Base-by-base conservation (phyloP, 2,888 invertebrate genomes). In the Troglohyphantes excavatus region DNA sequence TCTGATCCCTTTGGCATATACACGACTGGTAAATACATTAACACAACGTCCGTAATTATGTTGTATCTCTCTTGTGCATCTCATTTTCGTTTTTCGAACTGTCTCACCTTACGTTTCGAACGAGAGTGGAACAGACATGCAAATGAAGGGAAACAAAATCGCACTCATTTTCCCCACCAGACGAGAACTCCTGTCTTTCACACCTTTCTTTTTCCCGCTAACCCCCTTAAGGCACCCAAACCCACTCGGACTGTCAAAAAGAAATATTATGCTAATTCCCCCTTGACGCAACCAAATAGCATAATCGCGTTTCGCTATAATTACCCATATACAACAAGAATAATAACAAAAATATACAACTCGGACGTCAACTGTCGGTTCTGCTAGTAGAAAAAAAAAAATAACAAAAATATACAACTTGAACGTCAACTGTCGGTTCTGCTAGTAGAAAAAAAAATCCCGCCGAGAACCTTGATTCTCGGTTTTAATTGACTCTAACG, bases 401-500 rank as follows among this genome's bases (percentile, higher is more conserved):
- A 53, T n/a, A 67, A 13, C 27, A 26, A 61, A 61, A 67, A 17
- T n/a, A 17, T 9, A 26, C 19, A 23, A 67, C 21, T 67, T 26
- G 29, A 7, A 17, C 19, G 21, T 61, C 26, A 67, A n/a, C 67
- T 27, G 27, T 65, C 67, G 67, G 67, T 67, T 26, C 9, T 39
- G 39, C 13, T 39, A 39, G 39, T 39, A 7, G 13, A n/a, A 39
- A 39, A 39, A 7, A 39, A 7, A 17, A n/a, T n/a, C n/a, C 2
- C 9, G 17, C 53, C n/a, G n/a, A n/a, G 53, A 33, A 68, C 17
- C 19, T 68, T 19, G 27, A 67, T 17, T 17, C 17, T 29, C 29
- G 68, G 33, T 29, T n/a, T 33, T 68, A 68, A 68, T 68, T 68
- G 68, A 68, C 68, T n/a, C 53, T 53, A 53, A 68, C 19, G 68